Conservation (phyloP, 2,113 vertebrate genomes). For the Albula glossodonta region DNA sequence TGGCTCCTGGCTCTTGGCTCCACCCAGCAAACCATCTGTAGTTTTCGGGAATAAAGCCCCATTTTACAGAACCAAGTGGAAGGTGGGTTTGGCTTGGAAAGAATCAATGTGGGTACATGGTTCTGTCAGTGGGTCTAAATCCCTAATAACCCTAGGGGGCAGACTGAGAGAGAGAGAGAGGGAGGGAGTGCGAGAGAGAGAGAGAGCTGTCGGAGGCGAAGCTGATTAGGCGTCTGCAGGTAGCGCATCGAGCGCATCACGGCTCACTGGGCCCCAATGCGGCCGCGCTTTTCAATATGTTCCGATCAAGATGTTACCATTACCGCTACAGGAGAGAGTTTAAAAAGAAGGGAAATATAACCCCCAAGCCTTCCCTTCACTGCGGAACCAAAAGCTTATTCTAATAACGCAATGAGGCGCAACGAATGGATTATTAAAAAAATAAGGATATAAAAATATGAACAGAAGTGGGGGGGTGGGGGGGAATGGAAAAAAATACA, state of each 20-base stretch:
- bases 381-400: slow-evolving; percentile 15
- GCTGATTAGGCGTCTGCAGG: slow-evolving; percentile 65
- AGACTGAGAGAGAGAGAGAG: background rate
- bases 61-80: background rate
- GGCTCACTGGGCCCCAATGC: slow-evolving; percentile 66
- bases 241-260: slow-evolving; percentile 50
- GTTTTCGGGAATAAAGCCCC: too few relatives aligned
- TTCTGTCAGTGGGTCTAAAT: background rate
- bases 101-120: background rate
- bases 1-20: too few relatives aligned
- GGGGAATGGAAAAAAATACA: slow-evolving; percentile 28
- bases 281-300: slow-evolving; percentile 61
- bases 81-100: background rate
- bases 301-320: slow-evolving; percentile 68
- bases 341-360: slow-evolving; percentile 21
- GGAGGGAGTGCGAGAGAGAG: slow-evolving; percentile 39
- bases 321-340: slow-evolving; percentile 44
- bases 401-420: slow-evolving; percentile 38
- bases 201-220: slow-evolving; percentile 66
- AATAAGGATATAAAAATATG: slow-evolving; percentile 34
- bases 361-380: background rate
- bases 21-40: background rate
- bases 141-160: too few relatives aligned
- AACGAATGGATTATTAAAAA: slow-evolving; percentile 34
- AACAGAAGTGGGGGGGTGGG: background rate